Conservation (phyloP, 64 coral and sea anemone genomes). For the Actinia equina region DNA sequence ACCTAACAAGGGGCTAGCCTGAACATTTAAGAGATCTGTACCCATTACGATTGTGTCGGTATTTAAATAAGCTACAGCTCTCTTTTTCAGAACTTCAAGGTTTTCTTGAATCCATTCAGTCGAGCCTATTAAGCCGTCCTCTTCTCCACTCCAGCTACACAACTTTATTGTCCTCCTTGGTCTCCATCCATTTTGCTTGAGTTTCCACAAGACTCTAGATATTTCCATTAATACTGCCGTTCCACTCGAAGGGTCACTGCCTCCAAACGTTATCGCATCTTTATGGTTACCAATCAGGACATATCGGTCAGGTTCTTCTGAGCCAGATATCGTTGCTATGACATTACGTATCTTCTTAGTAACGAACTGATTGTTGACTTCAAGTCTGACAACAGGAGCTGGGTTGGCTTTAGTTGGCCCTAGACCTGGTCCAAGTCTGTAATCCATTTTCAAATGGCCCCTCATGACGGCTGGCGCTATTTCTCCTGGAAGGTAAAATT, state of each 20-base stretch:
- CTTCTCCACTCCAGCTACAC: constrained; percentile 48
- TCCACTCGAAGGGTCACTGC: constrained; percentile 63
- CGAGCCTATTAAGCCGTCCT: constrained; percentile 35
- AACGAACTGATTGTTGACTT: too few relatives aligned
- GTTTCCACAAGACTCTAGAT: constrained; percentile 23
- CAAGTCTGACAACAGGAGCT: too few relatives aligned
- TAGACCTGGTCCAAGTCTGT: too few relatives aligned
- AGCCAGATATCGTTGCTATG: too few relatives aligned
- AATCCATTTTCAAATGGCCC: too few relatives aligned
- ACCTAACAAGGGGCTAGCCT: constrained; percentile 13
- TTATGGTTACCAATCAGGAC: constrained; percentile 8
- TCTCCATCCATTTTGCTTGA: constrained; percentile 41
- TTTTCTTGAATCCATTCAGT: constrained; percentile 56
- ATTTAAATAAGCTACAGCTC: constrained; percentile 45
- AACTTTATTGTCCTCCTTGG: constrained; percentile 47
- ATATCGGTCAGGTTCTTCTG: too few relatives aligned
- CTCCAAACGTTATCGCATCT: constrained; percentile 64
- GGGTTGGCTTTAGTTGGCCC: too few relatives aligned
- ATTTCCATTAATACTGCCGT: constrained; percentile 54
- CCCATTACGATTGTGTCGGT: constrained; percentile 35
- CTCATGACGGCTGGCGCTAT: too few relatives aligned
- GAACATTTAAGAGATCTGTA: background rate
- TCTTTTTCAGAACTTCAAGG: constrained; percentile 9
- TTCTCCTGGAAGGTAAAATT: too few relatives aligned
- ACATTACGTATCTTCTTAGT: too few relatives aligned